phyloP scores from a whole-genome alignment of 2,113 vertebrate species.

The Sceloporus undulatus region DNA sequence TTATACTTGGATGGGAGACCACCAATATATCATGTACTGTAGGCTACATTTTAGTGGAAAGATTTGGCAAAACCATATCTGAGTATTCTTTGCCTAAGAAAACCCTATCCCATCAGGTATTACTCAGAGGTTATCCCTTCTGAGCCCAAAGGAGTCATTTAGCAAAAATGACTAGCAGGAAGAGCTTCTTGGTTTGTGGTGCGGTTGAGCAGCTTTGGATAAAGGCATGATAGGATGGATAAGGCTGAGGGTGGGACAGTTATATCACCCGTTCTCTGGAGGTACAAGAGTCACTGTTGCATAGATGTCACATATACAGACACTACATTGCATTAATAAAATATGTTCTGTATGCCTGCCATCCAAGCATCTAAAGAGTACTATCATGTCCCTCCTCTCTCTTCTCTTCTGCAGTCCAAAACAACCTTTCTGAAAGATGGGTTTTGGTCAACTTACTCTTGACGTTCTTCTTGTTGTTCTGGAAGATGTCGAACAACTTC shows the following conservation, averaged over 20 bases:
- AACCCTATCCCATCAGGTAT: too few relatives aligned
- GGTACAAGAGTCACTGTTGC: not conserved
- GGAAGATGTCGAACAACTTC: constrained; percentile 82
- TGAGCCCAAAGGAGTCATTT: not conserved
- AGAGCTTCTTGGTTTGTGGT: not conserved
- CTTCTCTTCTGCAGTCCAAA: not conserved
- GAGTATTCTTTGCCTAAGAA: too few relatives aligned
- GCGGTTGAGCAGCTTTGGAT: not conserved
- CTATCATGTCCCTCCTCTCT: not conserved
- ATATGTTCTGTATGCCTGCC: not conserved
- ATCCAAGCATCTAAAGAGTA: not conserved
- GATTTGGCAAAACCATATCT: too few relatives aligned
- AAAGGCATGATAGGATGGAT: not conserved
- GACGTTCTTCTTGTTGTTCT: constrained; percentile 64
- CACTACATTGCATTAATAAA: not conserved
- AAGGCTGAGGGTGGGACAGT: not conserved
- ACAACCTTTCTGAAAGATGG: not conserved
- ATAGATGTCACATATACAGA: constrained; percentile 12
- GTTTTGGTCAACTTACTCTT: constrained; percentile 72
- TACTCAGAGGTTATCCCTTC: not conserved
- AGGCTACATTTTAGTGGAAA: too few relatives aligned
- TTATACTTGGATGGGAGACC: too few relatives aligned
- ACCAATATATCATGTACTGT: too few relatives aligned
- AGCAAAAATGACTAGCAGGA: not conserved
- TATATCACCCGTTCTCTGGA: not conserved